phyloP scores from a whole-genome alignment of 2,113 vertebrate genomes.

The Catharus fuscescens region DNA sequence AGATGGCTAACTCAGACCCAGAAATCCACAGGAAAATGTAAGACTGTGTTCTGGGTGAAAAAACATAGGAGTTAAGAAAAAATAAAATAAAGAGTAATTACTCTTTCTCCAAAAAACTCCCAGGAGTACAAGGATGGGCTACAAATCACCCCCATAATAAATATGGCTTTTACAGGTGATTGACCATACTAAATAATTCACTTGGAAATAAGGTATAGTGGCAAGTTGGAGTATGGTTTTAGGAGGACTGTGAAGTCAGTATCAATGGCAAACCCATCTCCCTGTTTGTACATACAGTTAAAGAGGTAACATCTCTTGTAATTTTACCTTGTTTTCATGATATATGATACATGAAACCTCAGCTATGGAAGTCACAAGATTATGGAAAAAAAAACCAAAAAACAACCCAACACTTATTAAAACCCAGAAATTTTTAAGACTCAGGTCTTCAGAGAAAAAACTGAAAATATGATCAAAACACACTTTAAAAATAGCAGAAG shows the following conservation, averaged over 20 bases:
- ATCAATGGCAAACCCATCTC: background rate
- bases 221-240: background rate
- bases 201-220: background rate
- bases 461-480: background rate
- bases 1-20: background rate
- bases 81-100: background rate
- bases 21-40: background rate
- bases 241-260: background rate
- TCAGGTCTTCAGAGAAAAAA: background rate
- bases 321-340: background rate
- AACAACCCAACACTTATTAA: background rate
- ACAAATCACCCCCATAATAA: background rate
- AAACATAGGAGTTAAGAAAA: background rate
- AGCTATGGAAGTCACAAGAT: background rate
- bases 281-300: background rate
- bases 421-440: background rate
- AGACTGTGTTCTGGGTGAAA: background rate
- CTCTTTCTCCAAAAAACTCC: background rate
- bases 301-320: background rate
- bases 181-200: background rate
- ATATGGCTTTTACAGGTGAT: background rate
- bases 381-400: accelerated
- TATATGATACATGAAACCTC: background rate
- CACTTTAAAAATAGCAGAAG: background rate
- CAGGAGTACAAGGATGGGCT: background rate